Base-by-base conservation (phyloP, 1,140 invertebrate species). In the Scaptomyza graminum region DNA sequence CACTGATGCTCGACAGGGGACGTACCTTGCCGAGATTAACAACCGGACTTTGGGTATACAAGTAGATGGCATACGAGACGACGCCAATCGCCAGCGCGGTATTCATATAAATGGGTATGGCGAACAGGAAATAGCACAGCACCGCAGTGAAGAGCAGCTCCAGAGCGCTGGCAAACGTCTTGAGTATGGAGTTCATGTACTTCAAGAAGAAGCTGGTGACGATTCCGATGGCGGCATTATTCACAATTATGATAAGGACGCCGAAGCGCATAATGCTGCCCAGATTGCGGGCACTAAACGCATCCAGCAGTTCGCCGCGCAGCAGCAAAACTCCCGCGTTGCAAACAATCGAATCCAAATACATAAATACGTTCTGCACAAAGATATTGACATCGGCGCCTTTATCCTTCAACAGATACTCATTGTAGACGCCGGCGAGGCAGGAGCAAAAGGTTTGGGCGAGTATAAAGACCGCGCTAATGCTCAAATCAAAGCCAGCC, bases 301-400 rank as follows among this genome's bases (percentile, higher is more conserved):
- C 94, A 59, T 92, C 92, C 2, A 80, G 50, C 0, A 95, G 73
- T 84, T 95, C 94, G 2, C 95, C 96, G 88, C 95, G 94, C 7
- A 95, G 83, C 15, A 94, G 74, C 49, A 98, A 91, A 15, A 97
- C 90, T 13, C 94, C 79, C 15, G 95, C 84, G 93, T 98, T 99
- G 90, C 97, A 98, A 12, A 99, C 79, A 76, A 99, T 98, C 25
- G 97, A 99, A 92, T 99, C 97, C 9, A 98, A 80, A 91, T 99
- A 99, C 97, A 99, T 98, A 87, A 98, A 99, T 1, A 98, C 94
- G 93, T 99, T 99, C 93, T 99, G 98, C 65, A 98, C 92, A 92
- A 97, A 97, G 74, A 99, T 96, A 91, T 98, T 95, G 0, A 98
- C 95, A 73, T 95, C 94, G 11, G 94, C 94, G 25, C 96, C 96